Evolutionary conservation across 2,113 vertebrate species (phyloP).

Genomic region (Hemichromis elongatus): DNA sequence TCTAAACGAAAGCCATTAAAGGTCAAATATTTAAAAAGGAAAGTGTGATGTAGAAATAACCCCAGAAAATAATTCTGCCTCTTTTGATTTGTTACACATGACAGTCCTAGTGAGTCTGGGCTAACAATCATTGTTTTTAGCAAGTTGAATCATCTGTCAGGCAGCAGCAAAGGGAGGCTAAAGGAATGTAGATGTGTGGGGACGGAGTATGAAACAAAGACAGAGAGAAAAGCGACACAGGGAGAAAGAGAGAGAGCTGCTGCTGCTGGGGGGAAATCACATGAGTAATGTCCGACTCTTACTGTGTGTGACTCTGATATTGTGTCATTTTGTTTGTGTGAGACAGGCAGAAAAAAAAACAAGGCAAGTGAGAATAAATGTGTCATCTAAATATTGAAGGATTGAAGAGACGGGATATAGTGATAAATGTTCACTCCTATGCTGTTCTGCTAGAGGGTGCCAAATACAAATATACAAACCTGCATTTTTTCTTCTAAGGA

Average conservation of each 20-base stretch:
- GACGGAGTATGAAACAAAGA: background rate
- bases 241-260: background rate
- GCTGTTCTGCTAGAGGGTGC: background rate
- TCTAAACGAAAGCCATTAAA: background rate
- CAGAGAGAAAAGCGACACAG: background rate
- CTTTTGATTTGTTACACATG: background rate
- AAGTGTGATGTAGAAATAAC: background rate
- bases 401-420: background rate
- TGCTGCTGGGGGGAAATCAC: slow-evolving; percentile 17
- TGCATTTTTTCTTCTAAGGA: background rate
- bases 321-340: background rate
- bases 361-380: background rate
- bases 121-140: background rate
- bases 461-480: background rate
- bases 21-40: background rate
- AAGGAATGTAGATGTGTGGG: background rate
- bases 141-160: background rate
- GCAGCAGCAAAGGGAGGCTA: background rate
- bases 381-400: background rate
- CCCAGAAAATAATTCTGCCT: background rate
- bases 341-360: background rate
- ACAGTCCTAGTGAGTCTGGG: background rate
- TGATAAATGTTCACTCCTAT: background rate
- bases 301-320: background rate
- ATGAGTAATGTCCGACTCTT: background rate